Evolutionary conservation across 2,797 vertebrate genomes (phyloP), one percentile per base, ranked within the genome.

Genomic region (Alauda arvensis): DNA sequence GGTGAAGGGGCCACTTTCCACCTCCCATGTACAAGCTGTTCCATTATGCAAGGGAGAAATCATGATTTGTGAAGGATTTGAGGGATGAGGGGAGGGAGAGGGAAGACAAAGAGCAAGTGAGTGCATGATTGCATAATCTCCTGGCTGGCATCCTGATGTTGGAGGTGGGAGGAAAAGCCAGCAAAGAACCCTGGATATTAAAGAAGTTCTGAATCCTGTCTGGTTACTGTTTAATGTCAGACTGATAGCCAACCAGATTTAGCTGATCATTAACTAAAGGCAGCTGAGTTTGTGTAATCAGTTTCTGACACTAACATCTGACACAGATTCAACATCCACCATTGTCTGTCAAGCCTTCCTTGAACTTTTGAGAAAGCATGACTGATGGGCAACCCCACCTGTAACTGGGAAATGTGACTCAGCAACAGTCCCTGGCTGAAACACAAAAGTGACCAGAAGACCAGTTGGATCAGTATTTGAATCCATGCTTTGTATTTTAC

Each of bases 261-360:
- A 67, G 92, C 61, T 77, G 83, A 75, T 91, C 61, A 87, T 92
- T 95, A 87, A 92, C 91, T 61, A 77, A 89, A 45, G 43, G 66
- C 18, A 68, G 61, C n/a, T 57, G 63, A 78, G 68, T 85, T 87
- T 63, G n/a, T 77, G 53, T 63, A 67, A 82, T 45, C 65, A 55
- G 34, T 84, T 76, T 28, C 21, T 70, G 65, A 63, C 80, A 63
- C 7, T 45, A 88, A 75, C 74, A 78, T 59, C n/a, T 87, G 72
- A 87, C 86, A 86, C 45, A 79, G 49, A 87, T 85, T 67, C 37
- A 79, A 61, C 75, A 53, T 37, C 51, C 6, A 63, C 56, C 3
- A 4, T 24, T 66, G 39, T 57, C 43, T 56, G 8, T 62, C 37
- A 46, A 77, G 42, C 45, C 49, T 51, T 34, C 34, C 49, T 80